Conservation (phyloP, 2,797 vertebrate genomes). For the Rhadinocentrus ornatus region DNA sequence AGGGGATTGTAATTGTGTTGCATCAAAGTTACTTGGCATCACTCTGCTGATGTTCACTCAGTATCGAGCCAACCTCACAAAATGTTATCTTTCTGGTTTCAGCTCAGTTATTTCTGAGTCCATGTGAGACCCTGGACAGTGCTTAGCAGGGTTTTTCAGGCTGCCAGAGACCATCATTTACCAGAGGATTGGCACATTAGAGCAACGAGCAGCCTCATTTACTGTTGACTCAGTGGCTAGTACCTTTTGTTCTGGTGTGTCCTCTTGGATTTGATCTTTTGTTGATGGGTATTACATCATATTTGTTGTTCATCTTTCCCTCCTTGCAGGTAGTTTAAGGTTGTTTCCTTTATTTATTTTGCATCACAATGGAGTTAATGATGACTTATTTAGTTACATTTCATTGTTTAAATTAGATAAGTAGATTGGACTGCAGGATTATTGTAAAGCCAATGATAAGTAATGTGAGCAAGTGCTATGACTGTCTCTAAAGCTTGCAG, state of each 20-base stretch:
- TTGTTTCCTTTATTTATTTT: constrained; percentile 2
- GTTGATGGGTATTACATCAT: constrained; percentile 36
- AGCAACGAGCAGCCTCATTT: constrained; percentile 44
- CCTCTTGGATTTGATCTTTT: constrained; percentile 45
- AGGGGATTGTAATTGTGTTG: constrained; percentile 1
- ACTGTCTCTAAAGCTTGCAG: constrained; percentile 24
- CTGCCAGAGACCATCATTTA: constrained; percentile 63
- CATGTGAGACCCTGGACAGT: constrained; percentile 56
- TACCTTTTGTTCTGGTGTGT: constrained; percentile 18
- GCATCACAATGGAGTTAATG: not conserved
- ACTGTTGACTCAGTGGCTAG: constrained; percentile 36
- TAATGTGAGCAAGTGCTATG: constrained; percentile 12
- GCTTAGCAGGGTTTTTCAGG: constrained; percentile 50
- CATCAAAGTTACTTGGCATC: constrained; percentile 14
- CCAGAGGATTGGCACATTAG: constrained; percentile 55
- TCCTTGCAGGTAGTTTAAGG: not conserved
- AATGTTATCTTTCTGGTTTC: constrained; percentile 67
- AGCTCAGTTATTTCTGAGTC: constrained; percentile 57
- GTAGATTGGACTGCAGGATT: constrained; percentile 41
- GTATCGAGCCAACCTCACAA: constrained; percentile 25
- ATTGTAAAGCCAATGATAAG: constrained; percentile 41
- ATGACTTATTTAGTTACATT: constrained; percentile 27
- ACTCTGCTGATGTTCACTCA: constrained; percentile 23
- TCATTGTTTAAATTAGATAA: constrained; percentile 46
- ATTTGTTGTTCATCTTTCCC: constrained; percentile 8